Base-by-base conservation (phyloP, 64 coral and sea anemone species). In the Actinia equina region DNA sequence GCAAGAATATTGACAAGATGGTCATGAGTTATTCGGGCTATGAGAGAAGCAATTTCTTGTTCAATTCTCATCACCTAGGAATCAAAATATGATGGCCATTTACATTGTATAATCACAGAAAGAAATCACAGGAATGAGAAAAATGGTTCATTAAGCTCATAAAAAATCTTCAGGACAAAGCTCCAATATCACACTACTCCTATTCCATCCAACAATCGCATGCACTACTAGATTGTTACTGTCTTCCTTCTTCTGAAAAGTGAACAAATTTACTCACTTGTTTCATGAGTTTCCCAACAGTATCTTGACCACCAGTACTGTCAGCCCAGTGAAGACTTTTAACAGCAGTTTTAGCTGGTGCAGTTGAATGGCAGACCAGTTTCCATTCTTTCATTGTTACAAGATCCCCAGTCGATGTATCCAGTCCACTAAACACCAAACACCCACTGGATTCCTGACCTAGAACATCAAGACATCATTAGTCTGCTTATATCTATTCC, bases 1-100 rank as follows among this genome's bases (percentile, higher is more conserved):
- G 93, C 97, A 44, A 99, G 91, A 41, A 90, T 91, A 44, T 99
- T 93, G 19, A 90, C 94, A 23, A 99, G 51, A 86, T 95, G 95
- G 0, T 79, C 88, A 78, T 99, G 97, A 78, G 84, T 99, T 6
- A 99, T 86, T 41, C 89, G 78, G 19, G 84, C 86, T 10, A 86
- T 88, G 1, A 99, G 88, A 8, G 97, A 93, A 27, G 84, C 14
- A 12, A 93, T 95, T 85, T 99, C 97, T 61, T 99, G 97, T 45
- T 99, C 88, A 45, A 99, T 91, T 82, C 97, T 93, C 14, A 86
- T 87, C 11, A 95, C 88, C 97, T 99, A 17, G 2, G 49, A 86
- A 82, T 8, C 3, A 44, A 86, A 86, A 26, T 60, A 74, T 12
- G 13, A 74, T 12, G 4, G 11, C 20, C 26, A 41, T 65, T 15